Base-by-base conservation (phyloP, 2,797 vertebrate species). In the Falco columbarius region DNA sequence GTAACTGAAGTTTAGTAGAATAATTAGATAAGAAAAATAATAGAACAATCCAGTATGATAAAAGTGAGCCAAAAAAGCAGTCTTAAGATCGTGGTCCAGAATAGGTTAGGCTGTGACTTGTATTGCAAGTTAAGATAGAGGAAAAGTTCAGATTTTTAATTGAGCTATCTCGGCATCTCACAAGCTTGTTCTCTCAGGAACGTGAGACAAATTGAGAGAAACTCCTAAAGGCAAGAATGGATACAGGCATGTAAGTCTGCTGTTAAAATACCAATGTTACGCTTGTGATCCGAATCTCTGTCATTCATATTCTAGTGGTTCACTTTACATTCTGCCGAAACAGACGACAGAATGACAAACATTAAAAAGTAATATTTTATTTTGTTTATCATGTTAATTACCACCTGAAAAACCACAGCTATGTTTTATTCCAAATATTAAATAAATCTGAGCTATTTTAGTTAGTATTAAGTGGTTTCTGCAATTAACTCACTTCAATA, bases 11-110 rank as follows among this genome's bases (percentile, higher is more conserved):
- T 86, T 61, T 67, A 67, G 51, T 86, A 66, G 76, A 86, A 72
- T 79, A 90, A 90, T 87, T 92, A 86, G 75, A 56, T 89, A 47
- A 74, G 44, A 70, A 85, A 93, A 89, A 47, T 24, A 63, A 58
- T 74, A 68, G 62, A 32, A 52, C 26, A 74, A 38, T 87, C 49
- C 12, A 36, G 15, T 49, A 22, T 65, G 54, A 85, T 68, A 80
- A 87, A 85, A 80, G 32, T 54, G 67, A 93, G 66, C 76, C 71
- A 92, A 68, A 90, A 93, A 87, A 74, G 4, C 29, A 46, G 9
- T 36, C 11, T 22, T 91, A 46, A 87, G 56, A 55, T 92, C 30
- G 3, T 55, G 17, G 24, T 77, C 51, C 49, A 83, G 67, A 65
- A 56, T 30, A 51, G 52, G 49, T 89, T 94, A 61, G 30, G 17